These are phyloP conservation scores for Arnoldichthys spilopterus DNA, from an alignment of 2,797 vertebrate genomes.

Conservation along the genomic window DNA sequence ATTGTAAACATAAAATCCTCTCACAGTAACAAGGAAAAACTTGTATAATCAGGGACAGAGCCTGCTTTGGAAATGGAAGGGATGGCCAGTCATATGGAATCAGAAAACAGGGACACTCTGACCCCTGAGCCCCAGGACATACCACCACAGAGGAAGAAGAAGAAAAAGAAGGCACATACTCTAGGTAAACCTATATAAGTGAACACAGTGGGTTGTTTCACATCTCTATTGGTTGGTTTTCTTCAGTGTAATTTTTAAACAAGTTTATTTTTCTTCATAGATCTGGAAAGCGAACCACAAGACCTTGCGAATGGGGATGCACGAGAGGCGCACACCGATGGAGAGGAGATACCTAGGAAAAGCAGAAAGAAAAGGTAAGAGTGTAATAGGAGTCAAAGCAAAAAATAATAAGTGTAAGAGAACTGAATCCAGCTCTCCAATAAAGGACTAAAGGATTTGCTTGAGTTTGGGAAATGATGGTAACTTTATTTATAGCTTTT, in stretches of 20 bases:
- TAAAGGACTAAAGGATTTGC: background rate
- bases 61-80: slow-evolving; percentile 68
- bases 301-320: slow-evolving; percentile 81
- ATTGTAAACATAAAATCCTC: too few relatives aligned
- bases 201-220: background rate
- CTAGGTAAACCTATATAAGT: slow-evolving; percentile 62
- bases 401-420: background rate
- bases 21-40: too few relatives aligned
- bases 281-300: slow-evolving; percentile 66
- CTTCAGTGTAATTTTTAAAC: background rate
- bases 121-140: slow-evolving; percentile 78
- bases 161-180: slow-evolving; percentile 77
- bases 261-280: slow-evolving; percentile 50
- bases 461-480: background rate
- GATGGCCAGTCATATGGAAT: slow-evolving; percentile 65
- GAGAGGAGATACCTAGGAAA: slow-evolving; percentile 81
- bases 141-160: slow-evolving; percentile 85
- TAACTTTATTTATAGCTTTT: background rate
- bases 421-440: background rate
- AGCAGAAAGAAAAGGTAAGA: slow-evolving; percentile 86
- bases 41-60: slow-evolving; percentile 51
- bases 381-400: background rate
- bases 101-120: slow-evolving; percentile 78
- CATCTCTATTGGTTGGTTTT: background rate
- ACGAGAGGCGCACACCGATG: slow-evolving; percentile 70